Evolutionary conservation across 2,113 vertebrate species (phyloP).

Genomic region (Ctenodactylus gundi): DNA sequence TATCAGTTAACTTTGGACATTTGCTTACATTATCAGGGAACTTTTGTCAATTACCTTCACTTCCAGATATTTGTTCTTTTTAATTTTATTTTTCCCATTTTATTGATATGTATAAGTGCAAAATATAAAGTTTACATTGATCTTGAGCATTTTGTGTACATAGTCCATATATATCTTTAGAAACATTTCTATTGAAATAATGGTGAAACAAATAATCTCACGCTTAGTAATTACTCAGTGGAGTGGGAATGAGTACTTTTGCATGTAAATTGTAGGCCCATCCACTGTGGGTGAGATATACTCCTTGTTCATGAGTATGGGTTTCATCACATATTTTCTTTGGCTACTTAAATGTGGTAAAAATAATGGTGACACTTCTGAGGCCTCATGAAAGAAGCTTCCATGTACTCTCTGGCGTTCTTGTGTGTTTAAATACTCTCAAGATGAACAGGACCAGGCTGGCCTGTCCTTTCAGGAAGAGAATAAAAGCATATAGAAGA

Average conservation of each 20-base stretch:
- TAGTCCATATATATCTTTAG: too few relatives aligned
- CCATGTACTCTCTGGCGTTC: background rate
- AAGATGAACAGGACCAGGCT: fast-evolving
- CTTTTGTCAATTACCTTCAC: background rate
- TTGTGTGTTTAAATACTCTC: background rate
- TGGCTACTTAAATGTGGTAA: background rate
- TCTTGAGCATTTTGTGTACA: too few relatives aligned
- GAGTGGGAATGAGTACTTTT: background rate
- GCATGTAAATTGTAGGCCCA: background rate
- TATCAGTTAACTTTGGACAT: background rate
- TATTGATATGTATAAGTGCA: too few relatives aligned
- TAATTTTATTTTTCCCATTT: too few relatives aligned
- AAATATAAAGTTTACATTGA: too few relatives aligned
- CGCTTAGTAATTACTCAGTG: background rate
- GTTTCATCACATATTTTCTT: background rate
- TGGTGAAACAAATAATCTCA: background rate
- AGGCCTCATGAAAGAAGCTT: background rate
- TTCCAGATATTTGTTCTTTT: too few relatives aligned
- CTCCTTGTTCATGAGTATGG: background rate
- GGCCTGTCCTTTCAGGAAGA: background rate
- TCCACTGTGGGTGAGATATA: background rate
- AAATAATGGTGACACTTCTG: background rate
- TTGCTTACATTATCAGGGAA: background rate
- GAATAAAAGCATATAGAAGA: background rate
- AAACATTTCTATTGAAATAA: background rate